phyloP scores from a whole-genome alignment of 2,113 vertebrate species.

The Pachypanchax playfairii region DNA sequence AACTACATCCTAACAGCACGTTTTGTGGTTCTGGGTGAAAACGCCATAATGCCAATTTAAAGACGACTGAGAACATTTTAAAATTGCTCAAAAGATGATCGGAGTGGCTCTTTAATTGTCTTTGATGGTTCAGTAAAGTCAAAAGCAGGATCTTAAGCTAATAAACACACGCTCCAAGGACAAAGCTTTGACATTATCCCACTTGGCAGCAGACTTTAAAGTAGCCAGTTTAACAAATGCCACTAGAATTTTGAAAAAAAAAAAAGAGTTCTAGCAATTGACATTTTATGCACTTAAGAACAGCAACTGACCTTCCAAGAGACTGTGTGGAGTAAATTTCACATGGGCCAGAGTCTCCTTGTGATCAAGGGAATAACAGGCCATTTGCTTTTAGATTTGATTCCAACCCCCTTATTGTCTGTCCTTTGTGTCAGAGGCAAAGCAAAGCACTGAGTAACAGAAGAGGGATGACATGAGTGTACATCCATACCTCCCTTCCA shows the following conservation, averaged over 20 bases:
- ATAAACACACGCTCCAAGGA: neutral
- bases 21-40: too few species aligned
- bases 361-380: conserved; percentile 17
- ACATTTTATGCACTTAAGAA: neutral
- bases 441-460: conserved; percentile 43
- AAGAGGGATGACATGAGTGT: conserved; percentile 25
- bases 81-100: too few species aligned
- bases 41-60: too few species aligned
- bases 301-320: neutral
- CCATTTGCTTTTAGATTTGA: conserved; percentile 18
- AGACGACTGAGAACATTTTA: too few species aligned
- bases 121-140: neutral
- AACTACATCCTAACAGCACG: too few species aligned
- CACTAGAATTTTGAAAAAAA: neutral
- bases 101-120: neutral
- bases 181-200: neutral
- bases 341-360: conserved; percentile 33
- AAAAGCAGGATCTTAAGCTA: neutral
- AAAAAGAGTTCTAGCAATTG: neutral
- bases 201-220: neutral
- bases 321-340: conserved; percentile 2
- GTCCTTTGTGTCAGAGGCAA: conserved; percentile 19
- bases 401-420: conserved; percentile 23
- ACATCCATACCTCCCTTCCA: conserved; percentile 29
- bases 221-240: neutral